phyloP scores from a whole-genome alignment of 1,140 invertebrate genomes.

The Eciton burchellii region DNA sequence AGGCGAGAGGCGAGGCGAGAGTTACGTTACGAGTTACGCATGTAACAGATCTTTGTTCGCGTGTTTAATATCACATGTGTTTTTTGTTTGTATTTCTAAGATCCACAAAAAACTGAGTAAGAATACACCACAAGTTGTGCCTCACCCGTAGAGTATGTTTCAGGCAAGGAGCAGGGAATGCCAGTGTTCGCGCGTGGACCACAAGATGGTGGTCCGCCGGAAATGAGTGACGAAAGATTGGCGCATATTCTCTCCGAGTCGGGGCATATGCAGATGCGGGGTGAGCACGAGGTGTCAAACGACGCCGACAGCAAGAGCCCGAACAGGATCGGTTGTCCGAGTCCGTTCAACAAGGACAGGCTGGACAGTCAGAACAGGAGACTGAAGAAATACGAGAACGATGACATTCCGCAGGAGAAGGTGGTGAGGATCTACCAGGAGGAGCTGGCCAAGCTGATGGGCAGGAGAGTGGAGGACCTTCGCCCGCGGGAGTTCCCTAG shows the following conservation, averaged over 20 bases:
- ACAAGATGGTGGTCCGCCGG: constrained; percentile 89
- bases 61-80: constrained; percentile 26
- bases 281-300: constrained; percentile 83
- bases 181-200: constrained; percentile 90
- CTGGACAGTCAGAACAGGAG: constrained; percentile 89
- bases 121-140: constrained; percentile 85
- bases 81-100: constrained; percentile 62
- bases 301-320: constrained; percentile 91
- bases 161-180: constrained; percentile 93
- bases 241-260: constrained; percentile 97
- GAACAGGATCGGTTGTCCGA: constrained; percentile 89
- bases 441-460: constrained; percentile 96
- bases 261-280: constrained; percentile 89
- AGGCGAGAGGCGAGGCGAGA: too few relatives aligned
- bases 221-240: constrained; percentile 96
- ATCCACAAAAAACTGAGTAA: constrained; percentile 75
- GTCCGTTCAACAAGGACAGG: constrained; percentile 91
- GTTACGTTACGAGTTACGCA: constrained; percentile 11
- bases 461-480: constrained; percentile 90
- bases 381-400: constrained; percentile 95
- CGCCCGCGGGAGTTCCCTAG: constrained; percentile 88
- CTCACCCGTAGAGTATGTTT: constrained; percentile 87
- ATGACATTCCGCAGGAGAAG: constrained; percentile 98
- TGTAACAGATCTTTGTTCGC: constrained; percentile 19
- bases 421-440: constrained; percentile 98